Evolutionary conservation across 2,888 invertebrate species (phyloP).

Genomic region (Phrixothrix hirtus): DNA sequence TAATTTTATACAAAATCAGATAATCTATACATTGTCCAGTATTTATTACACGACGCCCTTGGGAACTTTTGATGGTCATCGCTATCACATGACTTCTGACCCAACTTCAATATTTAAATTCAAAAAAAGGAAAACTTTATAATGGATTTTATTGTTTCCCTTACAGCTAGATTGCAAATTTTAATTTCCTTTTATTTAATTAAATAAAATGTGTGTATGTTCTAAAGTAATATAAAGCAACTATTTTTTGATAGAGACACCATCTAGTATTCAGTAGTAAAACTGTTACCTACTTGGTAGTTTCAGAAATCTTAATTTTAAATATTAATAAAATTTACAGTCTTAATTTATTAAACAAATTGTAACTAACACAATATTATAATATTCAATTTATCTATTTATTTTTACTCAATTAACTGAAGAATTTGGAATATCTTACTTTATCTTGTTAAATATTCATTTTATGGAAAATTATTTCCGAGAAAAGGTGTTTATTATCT

Average conservation of each 20-base stretch:
- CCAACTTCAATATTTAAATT: too few species aligned
- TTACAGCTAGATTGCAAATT: background rate
- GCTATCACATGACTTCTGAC: slow-evolving; percentile 36
- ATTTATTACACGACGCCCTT: slow-evolving; percentile 25
- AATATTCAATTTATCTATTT: background rate
- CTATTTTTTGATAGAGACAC: too few species aligned
- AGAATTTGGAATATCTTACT: too few species aligned
- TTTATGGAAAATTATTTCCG: too few species aligned
- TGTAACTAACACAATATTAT: background rate
- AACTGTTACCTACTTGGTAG: too few species aligned
- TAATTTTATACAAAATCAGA: slow-evolving; percentile 26
- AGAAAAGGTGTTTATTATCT: too few species aligned
- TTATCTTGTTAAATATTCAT: too few species aligned
- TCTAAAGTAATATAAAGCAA: too few species aligned
- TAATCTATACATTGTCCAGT: slow-evolving; percentile 25
- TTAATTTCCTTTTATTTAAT: too few species aligned
- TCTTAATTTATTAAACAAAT: background rate
- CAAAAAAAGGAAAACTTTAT: slow-evolving; percentile 1
- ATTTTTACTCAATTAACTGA: too few species aligned
- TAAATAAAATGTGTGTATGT: background rate
- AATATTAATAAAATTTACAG: background rate
- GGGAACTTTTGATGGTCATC: slow-evolving; percentile 33
- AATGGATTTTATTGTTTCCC: slow-evolving; percentile 5
- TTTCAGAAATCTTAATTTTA: background rate
- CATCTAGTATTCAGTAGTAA: too few species aligned